A percentile compares a stretch with the other conserved stretches of the same genome.
Conservation (phyloP, 1,140 invertebrate genomes). For the Spodoptera frugiperda region DNA sequence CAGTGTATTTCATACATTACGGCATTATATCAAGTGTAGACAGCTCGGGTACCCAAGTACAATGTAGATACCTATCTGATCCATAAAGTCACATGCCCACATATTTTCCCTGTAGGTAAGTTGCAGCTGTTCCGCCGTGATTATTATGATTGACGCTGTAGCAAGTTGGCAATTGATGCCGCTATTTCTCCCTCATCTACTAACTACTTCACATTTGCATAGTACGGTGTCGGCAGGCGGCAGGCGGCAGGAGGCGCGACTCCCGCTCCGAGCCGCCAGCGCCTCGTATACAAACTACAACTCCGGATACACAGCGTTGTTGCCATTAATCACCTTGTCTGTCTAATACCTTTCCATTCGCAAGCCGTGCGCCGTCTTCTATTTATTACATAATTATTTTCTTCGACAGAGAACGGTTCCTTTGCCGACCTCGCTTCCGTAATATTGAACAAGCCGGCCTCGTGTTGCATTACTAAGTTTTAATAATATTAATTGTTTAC, state of each 20-base stretch:
- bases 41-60: neutral
- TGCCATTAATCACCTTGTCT: conserved; percentile 81
- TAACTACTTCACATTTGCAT: conserved; percentile 77
- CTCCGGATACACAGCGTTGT: conserved; percentile 65
- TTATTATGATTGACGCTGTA: conserved; percentile 69
- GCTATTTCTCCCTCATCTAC: conserved; percentile 63
- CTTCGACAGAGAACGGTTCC: conserved; percentile 71
- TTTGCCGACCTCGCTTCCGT: conserved; percentile 62
- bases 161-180: conserved; percentile 65
- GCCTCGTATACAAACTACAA: conserved; percentile 57
- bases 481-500: conserved; percentile 82
- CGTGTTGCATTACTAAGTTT: conserved; percentile 74
- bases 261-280: conserved; percentile 51
- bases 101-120: conserved; percentile 42
- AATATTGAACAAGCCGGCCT: conserved; percentile 67
- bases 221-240: conserved; percentile 58
- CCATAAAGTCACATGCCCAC: conserved; percentile 4
- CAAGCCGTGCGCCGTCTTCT: conserved; percentile 70
- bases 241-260: conserved; percentile 56
- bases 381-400: conserved; percentile 82
- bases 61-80: neutral
- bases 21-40: conserved; percentile 3
- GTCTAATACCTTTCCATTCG: conserved; percentile 82
- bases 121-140: conserved; percentile 55
- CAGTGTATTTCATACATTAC: conserved; percentile 1